phyloP scores from a whole-genome alignment of 2,113 vertebrate species.

The Motacilla alba region DNA sequence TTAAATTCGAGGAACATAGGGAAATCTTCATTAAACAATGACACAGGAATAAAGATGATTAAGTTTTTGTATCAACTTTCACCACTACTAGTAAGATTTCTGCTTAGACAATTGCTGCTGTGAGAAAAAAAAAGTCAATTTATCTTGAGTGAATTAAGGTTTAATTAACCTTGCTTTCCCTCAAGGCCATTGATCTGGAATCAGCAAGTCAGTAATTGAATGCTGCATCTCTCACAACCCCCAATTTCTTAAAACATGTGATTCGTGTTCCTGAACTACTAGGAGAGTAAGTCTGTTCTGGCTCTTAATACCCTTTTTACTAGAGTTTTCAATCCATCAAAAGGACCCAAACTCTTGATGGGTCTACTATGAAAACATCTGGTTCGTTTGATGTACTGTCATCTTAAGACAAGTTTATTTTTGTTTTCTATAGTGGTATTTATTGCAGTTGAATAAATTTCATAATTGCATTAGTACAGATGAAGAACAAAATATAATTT shows the following conservation, averaged over 20 bases:
- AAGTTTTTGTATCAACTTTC: constrained; percentile 4
- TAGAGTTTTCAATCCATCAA: not conserved
- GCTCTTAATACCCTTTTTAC: not conserved
- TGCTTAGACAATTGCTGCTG: constrained; percentile 35
- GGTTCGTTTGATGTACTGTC: not conserved
- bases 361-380: not conserved
- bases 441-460: not conserved
- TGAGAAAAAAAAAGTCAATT: constrained; percentile 59
- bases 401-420: not conserved
- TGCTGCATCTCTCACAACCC: not conserved
- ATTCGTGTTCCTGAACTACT: not conserved
- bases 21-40: not conserved
- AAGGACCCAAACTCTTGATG: not conserved
- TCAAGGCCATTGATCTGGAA: constrained; percentile 57
- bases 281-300: not conserved
- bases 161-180: constrained; percentile 64
- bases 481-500: not conserved
- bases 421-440: not conserved
- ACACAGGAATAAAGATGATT: not conserved
- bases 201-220: constrained; percentile 54
- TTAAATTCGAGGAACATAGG: not conserved
- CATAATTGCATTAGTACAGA: not conserved
- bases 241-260: constrained; percentile 7
- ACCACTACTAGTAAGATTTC: constrained; percentile 15
- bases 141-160: constrained; percentile 64